Percentiles rank a stretch among this genome's conserved stretches.
These are phyloP conservation scores for Bombylius major DNA, from an alignment of 2,888 invertebrate genomes.

Conservation along the genomic window DNA sequence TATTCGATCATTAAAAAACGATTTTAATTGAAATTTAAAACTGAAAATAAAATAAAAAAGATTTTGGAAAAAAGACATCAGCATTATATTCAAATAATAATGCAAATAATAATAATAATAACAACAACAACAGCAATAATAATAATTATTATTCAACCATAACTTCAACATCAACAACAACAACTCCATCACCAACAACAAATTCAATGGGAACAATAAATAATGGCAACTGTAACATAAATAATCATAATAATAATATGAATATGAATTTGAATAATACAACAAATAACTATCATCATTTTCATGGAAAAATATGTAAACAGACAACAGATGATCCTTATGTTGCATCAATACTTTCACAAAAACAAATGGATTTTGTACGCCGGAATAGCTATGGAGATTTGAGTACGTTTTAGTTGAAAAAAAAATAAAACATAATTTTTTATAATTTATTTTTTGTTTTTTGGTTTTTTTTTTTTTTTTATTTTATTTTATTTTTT, in stretches of 20 bases:
- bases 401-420: conserved; percentile 43
- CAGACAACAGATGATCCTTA: conserved; percentile 12
- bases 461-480: conserved; percentile 1
- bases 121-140: conserved; percentile 2
- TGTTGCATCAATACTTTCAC: conserved; percentile 14
- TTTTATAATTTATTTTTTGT: not conserved
- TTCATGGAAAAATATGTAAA: conserved; percentile 8
- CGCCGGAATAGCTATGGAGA: conserved; percentile 63
- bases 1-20: not conserved
- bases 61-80: conserved; percentile 8
- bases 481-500: not conserved
- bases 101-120: conserved; percentile 3
- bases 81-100: conserved; percentile 1
- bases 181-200: not conserved
- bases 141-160: conserved; percentile 5
- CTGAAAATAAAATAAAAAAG: not conserved
- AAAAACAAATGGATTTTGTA: conserved; percentile 52
- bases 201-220: not conserved
- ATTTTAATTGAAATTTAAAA: not conserved
- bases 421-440: too few species aligned
- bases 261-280: not conserved
- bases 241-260: not conserved
- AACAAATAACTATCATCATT: conserved; percentile 3
- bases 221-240: not conserved
- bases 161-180: conserved; percentile 4